Percentiles rank a stretch among this genome's conserved stretches.
Conservation (phyloP, 2,113 vertebrate species). For the Gasterosteus aculeatus region DNA sequence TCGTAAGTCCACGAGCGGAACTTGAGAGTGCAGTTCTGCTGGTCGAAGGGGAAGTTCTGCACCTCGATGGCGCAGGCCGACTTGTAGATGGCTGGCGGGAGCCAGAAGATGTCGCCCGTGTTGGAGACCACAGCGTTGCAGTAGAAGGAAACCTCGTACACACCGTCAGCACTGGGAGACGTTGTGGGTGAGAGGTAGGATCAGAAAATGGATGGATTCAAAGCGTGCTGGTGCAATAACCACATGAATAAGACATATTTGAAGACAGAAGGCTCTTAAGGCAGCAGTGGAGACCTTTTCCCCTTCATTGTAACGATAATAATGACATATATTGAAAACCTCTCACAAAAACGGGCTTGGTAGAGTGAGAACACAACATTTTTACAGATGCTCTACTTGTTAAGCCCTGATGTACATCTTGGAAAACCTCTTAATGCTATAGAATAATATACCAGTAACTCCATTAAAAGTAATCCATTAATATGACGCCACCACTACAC, state of each 20-base stretch:
- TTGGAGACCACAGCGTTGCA: constrained; percentile 83
- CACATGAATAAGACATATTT: background rate
- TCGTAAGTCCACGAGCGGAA: constrained; percentile 87
- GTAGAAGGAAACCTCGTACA: constrained; percentile 86
- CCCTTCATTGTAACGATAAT: background rate
- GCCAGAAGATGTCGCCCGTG: constrained; percentile 85
- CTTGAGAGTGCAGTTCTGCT: constrained; percentile 86
- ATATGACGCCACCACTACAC: background rate
- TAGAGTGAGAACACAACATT: constrained; percentile 4
- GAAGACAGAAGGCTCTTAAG: background rate
- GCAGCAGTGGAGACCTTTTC: background rate
- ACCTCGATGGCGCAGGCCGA: constrained; percentile 86
- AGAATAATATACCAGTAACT: background rate
- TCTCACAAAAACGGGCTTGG: constrained; percentile 10
- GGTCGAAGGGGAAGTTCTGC: constrained; percentile 85
- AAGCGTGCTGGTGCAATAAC: background rate
- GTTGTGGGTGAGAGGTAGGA: background rate
- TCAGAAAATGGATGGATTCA: background rate
- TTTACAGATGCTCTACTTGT: constrained; percentile 48
- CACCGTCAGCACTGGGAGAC: constrained; percentile 80
- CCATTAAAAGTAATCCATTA: constrained; percentile 13
- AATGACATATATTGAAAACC: constrained; percentile 4
- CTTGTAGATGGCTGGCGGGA: constrained; percentile 86
- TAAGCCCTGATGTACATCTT: constrained; percentile 11
- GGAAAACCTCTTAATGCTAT: constrained; percentile 35